A percentile compares a stretch with the other conserved stretches of the same genome.
Evolutionary conservation across 2,797 vertebrate species (phyloP).

Genomic region (Lophotriccus pileatus): DNA sequence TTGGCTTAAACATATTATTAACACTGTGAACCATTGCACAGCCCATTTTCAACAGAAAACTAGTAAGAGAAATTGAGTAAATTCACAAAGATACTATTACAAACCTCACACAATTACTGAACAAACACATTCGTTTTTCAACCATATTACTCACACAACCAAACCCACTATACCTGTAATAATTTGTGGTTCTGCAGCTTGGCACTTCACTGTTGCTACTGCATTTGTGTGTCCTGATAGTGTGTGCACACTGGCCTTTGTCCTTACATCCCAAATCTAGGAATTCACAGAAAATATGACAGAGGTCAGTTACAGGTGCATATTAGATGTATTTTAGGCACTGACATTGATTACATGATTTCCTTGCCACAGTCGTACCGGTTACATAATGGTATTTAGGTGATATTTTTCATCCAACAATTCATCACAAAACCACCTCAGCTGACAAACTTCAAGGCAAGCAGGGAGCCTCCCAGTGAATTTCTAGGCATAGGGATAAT

Average conservation of each 20-base stretch:
- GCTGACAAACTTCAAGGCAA: background rate
- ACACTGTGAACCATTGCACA: background rate
- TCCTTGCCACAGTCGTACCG: background rate
- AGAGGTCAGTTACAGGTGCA: background rate
- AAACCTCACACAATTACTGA: background rate
- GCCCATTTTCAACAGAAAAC: background rate
- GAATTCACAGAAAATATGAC: background rate
- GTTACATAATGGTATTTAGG: background rate
- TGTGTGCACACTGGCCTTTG: constrained; percentile 96
- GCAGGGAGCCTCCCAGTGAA: background rate
- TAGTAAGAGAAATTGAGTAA: background rate
- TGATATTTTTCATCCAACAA: background rate
- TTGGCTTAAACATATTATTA: background rate
- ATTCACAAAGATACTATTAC: background rate
- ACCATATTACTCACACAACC: background rate
- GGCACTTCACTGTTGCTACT: constrained; percentile 94
- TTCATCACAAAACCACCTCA: background rate
- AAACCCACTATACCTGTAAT: constrained; percentile 84
- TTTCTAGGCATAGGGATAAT: background rate
- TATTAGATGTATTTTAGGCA: background rate
- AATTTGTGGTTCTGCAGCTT: constrained; percentile 93
- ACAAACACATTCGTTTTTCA: background rate
- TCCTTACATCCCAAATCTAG: constrained; percentile 96
- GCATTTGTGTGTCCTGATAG: constrained; percentile 96
- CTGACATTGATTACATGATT: background rate